Base-by-base conservation (phyloP, 2,797 vertebrate genomes). In the Pipistrellus pipistrellus region DNA sequence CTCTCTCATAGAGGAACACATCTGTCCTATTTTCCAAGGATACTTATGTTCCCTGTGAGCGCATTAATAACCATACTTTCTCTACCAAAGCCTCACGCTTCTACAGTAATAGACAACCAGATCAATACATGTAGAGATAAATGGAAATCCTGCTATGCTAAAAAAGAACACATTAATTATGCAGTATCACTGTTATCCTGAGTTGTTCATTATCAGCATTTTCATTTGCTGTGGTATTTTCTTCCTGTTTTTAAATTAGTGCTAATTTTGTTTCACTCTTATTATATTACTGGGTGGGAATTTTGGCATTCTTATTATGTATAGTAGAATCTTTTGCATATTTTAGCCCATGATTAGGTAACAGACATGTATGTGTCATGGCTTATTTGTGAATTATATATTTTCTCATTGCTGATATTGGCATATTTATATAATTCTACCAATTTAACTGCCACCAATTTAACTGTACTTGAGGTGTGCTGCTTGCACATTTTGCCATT, bases 51-150 rank as follows among this genome's bases (percentile, higher is more conserved):
- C 25, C 32, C 27, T 62, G n/a, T 23, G 35, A 93, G 51, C 2
- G 30, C 13, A 86, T 94, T 82, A 46, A 72, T 57, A 75, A 83
- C 76, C 75, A 91, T 11, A 69, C 8, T 48, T 66, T 86, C 55
- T 53, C 23, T 82, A 91, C 3, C 44, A 92, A 89, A 96, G 3
- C 1, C 14, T 64, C 64, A 68, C n/a, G 83, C 30, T 78, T 73
- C 82, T 83, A 89, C 2, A 59, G 20, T 30, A 51, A 51, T 57
- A 59, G 44, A 57, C 30, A 46, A 57, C 14, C 30, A 84, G 23
- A 44, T 30, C n/a, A 38, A 25, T 62, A 57, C 12, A 35, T 2
- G 1, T 51, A 10, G 30, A 55, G 21, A 30, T 66, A 57, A 57
- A 15, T 48, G 32, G 17, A 73, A 90, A 83, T 57, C 46, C 21